Evolutionary conservation across 2,888 invertebrate species (phyloP), one percentile per base, ranked within the genome.

Genomic region (Antitype chi): DNA sequence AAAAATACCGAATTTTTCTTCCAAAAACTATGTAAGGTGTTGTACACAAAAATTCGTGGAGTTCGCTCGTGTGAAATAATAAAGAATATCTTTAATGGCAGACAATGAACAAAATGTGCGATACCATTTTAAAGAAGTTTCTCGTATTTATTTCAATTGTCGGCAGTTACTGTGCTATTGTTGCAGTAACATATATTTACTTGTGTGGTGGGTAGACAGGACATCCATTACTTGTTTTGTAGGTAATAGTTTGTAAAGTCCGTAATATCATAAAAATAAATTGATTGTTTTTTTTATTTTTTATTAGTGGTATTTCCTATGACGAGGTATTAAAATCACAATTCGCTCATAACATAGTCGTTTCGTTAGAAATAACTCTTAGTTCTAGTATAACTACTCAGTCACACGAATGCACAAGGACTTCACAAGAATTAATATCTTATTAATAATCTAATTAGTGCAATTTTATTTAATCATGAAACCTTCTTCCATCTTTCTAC

Each of bases 1-100:
- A 75, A 79, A 85, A 87, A 80, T 81, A 72, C 70, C 20, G 59
- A 73, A 76, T 80, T 79, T 85, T 81, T 76, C 70, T 82, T 82
- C 75, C 38, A 78, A 76, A 87, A 72, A 69, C 62, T 66, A 70
- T 64, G 47, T 15, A 69, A 64, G 74, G 70, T 70, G 68, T 70
- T 66, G 49, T 66, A 57, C 70, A 64, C 76, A 32, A 68, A 82
- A 79, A 47, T 77, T 77, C 53, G 52, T 43, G 49, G 64, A 63
- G 28, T 60, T 23, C 17, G 69, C 53, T 77, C 43, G 38, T 77
- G 74, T 47, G 69, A 72, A 79, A 76, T 74, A 69, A 74, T 82
- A 74, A 80, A 69, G 72, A 75, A 82, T 68, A 74, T 69, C 28
- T 67, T 57, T 64, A 80, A 69, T 52, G 55, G 68, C 38, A 32